A percentile compares a stretch with the other conserved stretches of the same genome.
phyloP scores from a whole-genome alignment of 2,888 invertebrate genomes.

The Emmelina monodactyla region DNA sequence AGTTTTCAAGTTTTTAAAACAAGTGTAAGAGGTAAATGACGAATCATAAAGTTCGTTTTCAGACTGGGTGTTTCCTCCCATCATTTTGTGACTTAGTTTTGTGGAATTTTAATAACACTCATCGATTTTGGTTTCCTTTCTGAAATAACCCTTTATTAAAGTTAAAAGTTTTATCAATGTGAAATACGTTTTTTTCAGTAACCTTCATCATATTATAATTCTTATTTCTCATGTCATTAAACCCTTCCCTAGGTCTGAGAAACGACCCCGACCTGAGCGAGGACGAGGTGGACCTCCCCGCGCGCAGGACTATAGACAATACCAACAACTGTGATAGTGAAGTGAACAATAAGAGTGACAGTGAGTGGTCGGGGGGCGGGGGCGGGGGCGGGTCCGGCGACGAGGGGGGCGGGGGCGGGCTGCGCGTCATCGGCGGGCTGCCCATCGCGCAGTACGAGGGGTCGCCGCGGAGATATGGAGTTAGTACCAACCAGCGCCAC shows the following conservation, averaged over 20 bases:
- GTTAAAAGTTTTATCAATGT: too few species aligned
- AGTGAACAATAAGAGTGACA: constrained; percentile 54
- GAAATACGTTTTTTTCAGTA: too few species aligned
- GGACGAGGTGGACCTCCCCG: constrained; percentile 57
- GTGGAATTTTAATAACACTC: too few species aligned
- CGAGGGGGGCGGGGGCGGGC: constrained; percentile 53
- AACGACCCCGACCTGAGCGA: constrained; percentile 61
- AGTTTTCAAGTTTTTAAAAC: too few species aligned
- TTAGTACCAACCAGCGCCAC: constrained; percentile 75
- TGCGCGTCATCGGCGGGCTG: constrained; percentile 79
- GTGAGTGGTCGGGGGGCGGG: constrained; percentile 38
- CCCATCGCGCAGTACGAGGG: constrained; percentile 95
- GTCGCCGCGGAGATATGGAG: constrained; percentile 86
- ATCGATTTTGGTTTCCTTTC: too few species aligned
- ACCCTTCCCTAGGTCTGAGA: constrained; percentile 64
- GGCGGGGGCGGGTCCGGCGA: constrained; percentile 42
- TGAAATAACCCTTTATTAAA: too few species aligned
- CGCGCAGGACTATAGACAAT: constrained; percentile 60
- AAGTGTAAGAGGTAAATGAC: too few species aligned
- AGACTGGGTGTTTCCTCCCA: too few species aligned
- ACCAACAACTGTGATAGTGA: constrained; percentile 62
- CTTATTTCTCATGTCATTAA: constrained; percentile 64
- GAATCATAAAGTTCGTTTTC: too few species aligned
- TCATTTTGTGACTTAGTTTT: too few species aligned
- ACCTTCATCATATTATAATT: too few species aligned